phyloP scores from a whole-genome alignment of 2,888 invertebrate species.

The Ctena decussata region DNA sequence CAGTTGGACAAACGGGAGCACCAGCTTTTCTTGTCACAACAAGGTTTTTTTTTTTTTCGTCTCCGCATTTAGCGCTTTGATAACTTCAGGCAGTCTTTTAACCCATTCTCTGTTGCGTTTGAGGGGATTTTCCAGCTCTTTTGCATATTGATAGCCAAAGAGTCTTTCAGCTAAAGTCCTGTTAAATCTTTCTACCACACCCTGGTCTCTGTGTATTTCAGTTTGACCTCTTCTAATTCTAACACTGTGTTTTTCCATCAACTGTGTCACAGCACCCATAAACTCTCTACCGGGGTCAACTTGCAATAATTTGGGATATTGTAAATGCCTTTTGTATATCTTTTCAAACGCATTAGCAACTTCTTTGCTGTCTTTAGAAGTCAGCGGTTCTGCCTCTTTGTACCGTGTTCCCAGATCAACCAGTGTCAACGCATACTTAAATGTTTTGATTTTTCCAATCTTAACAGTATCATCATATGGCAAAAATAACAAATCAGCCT shows the following conservation, averaged over 20 bases:
- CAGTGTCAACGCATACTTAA: background rate
- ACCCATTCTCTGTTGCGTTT: conserved; percentile 59
- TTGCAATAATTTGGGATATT: conserved; percentile 56
- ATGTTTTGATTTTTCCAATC: background rate
- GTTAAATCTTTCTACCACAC: conserved; percentile 57
- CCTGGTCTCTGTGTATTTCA: conserved; percentile 59
- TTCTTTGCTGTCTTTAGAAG: conserved; percentile 57
- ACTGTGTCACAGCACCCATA: conserved; percentile 50
- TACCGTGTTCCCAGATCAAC: conserved; percentile 53
- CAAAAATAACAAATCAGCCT: conserved; percentile 55
- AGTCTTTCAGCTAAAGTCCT: conserved; percentile 55
- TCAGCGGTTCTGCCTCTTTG: conserved; percentile 66
- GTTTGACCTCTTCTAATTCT: conserved; percentile 39
- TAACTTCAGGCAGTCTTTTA: conserved; percentile 47
- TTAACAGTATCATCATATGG: conserved; percentile 52
- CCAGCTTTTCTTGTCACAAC: conserved; percentile 25
- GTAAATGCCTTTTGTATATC: conserved; percentile 49
- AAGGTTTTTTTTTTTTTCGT: conserved; percentile 35
- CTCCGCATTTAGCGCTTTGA: conserved; percentile 52
- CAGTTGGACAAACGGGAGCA: conserved; percentile 19
- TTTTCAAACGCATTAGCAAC: conserved; percentile 53
- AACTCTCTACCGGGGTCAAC: conserved; percentile 60
- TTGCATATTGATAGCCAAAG: conserved; percentile 57
- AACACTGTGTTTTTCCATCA: conserved; percentile 50
- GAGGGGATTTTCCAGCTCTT: conserved; percentile 35